Evolutionary conservation across 2,888 invertebrate genomes (phyloP).

Genomic region (Dusona sp.): DNA sequence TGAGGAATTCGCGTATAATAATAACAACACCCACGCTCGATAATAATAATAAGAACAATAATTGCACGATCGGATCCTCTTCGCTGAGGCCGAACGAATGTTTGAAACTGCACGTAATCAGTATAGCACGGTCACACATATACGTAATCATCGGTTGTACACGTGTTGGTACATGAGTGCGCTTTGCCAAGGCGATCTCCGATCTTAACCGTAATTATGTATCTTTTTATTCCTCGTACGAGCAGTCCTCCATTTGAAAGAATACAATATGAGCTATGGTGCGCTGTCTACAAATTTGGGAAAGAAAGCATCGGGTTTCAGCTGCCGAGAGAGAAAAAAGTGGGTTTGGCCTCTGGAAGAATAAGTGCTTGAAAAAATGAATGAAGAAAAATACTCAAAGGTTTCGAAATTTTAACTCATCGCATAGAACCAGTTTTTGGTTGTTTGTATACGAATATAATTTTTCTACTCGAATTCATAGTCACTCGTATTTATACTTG

Average conservation of each 20-base stretch:
- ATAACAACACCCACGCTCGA: slow-evolving; percentile 72
- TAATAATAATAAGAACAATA: slow-evolving; percentile 69
- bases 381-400: background rate
- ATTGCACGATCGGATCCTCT: slow-evolving; percentile 59
- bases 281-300: background rate
- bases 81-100: slow-evolving; percentile 57
- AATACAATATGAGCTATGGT: background rate
- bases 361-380: background rate
- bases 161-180: slow-evolving; percentile 28
- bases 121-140: slow-evolving; percentile 51
- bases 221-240: slow-evolving; percentile 11
- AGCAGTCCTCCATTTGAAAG: slow-evolving; percentile 2
- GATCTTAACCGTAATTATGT: slow-evolving; percentile 31
- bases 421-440: background rate
- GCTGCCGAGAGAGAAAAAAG: background rate
- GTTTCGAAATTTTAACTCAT: background rate
- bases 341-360: background rate
- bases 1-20: slow-evolving; percentile 73
- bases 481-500: too few relatives aligned
- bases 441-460: background rate
- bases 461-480: background rate
- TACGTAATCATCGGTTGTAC: slow-evolving; percentile 51
- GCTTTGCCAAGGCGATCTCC: slow-evolving; percentile 29
- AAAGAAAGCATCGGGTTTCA: background rate
- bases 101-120: slow-evolving; percentile 67